Conservation (phyloP, 2,888 invertebrate species). For the Hartigia nigra region DNA sequence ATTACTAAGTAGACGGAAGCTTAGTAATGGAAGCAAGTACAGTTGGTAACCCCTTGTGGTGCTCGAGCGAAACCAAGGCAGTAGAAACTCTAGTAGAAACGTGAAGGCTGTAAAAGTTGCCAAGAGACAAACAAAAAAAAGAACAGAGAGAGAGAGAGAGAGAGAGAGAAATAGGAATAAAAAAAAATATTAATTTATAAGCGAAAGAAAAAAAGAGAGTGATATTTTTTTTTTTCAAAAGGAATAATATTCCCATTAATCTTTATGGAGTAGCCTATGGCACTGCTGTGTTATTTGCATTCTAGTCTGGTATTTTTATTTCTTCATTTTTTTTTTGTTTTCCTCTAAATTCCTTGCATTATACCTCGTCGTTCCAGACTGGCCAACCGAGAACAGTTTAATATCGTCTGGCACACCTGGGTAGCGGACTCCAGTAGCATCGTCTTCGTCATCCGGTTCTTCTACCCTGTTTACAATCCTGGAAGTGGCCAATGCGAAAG, state of each 20-base stretch:
- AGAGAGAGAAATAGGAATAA: background rate
- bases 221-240: background rate
- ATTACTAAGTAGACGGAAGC: background rate
- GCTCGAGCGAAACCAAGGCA: background rate
- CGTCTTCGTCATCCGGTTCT: constrained; percentile 53
- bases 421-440: background rate
- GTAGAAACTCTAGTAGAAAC: background rate
- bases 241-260: constrained; percentile 18
- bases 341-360: background rate
- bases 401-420: constrained; percentile 32
- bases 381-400: constrained; percentile 25
- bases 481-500: constrained; percentile 36
- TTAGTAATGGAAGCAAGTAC: background rate
- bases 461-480: constrained; percentile 54
- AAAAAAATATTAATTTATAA: background rate
- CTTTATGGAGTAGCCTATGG: constrained; percentile 8
- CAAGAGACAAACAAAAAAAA: background rate
- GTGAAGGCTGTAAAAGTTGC: background rate
- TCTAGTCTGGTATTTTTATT: background rate
- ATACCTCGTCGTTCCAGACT: background rate
- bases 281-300: constrained; percentile 6
- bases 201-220: background rate
- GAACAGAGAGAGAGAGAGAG: no score
- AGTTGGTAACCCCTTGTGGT: background rate
- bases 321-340: constrained; percentile 4